Conservation (phyloP, 92 coral and sea anemone species). For the Palythoa grandis region DNA sequence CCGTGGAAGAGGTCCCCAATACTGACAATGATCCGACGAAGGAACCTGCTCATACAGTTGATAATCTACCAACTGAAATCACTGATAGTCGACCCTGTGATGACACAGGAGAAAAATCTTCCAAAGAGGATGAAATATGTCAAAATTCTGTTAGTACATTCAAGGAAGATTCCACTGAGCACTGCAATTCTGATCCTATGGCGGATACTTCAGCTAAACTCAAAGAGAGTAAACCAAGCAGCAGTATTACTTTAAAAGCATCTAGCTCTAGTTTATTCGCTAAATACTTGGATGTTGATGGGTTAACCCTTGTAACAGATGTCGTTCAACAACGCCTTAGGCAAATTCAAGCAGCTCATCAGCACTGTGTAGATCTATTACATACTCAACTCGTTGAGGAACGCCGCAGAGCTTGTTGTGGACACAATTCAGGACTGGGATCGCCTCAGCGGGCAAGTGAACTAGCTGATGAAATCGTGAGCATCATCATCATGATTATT, state of each 20-base stretch:
- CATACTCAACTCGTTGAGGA: constrained; percentile 71
- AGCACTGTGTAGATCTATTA: constrained; percentile 68
- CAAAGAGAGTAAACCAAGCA: constrained; percentile 45
- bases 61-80: neutral
- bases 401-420: constrained; percentile 51
- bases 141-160: neutral
- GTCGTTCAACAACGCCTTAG: constrained; percentile 85
- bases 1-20: constrained; percentile 13
- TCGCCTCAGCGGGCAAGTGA: constrained; percentile 60
- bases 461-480: constrained; percentile 81
- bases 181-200: neutral
- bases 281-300: constrained; percentile 85
- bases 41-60: constrained; percentile 29
- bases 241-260: constrained; percentile 51
- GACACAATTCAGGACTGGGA: constrained; percentile 46
- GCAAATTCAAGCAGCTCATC: constrained; percentile 80
- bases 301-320: constrained; percentile 73
- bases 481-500: neutral
- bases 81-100: neutral
- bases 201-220: constrained; percentile 41
- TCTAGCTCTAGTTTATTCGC: constrained; percentile 61
- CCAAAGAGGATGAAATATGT: neutral
- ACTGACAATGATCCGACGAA: constrained; percentile 18
- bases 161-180: constrained; percentile 28
- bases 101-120: neutral